Evolutionary conservation across 2,888 invertebrate genomes (phyloP).

Genomic region (Amphipoea lucens): DNA sequence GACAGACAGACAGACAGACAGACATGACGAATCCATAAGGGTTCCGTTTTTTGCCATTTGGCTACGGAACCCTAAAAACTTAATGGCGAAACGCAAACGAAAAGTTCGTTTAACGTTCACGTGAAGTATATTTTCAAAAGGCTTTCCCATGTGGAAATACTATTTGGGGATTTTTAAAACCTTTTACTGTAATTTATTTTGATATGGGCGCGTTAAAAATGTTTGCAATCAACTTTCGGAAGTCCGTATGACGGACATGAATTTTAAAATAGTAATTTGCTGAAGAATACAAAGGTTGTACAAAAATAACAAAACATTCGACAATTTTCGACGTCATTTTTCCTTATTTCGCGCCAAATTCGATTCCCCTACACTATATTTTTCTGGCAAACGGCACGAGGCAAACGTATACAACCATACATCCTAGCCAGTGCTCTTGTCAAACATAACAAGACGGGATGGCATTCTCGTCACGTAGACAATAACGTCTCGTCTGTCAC

Average conservation of each 20-base stretch:
- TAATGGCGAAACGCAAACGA: conserved; percentile 57
- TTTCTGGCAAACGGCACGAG: conserved; percentile 55
- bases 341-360: conserved; percentile 62
- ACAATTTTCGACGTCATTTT: conserved; percentile 42
- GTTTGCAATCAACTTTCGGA: conserved; percentile 31
- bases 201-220: conserved; percentile 15
- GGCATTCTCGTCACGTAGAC: conserved; percentile 65
- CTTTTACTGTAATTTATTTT: conserved; percentile 52
- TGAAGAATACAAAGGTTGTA: neutral
- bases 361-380: conserved; percentile 53
- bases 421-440: conserved; percentile 47
- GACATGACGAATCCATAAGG: no score
- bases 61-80: no score
- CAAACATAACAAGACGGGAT: conserved; percentile 43
- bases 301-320: conserved; percentile 28
- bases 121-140: conserved; percentile 49
- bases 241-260: neutral
- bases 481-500: conserved; percentile 67
- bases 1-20: no score
- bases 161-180: conserved; percentile 52
- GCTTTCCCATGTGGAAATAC: conserved; percentile 47
- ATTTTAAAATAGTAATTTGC: conserved; percentile 37
- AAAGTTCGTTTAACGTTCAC: conserved; percentile 54
- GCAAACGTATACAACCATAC: conserved; percentile 59
- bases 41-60: no score